Evolutionary conservation across 2,888 invertebrate genomes (phyloP).

Genomic region (Hyppa rectilinea): DNA sequence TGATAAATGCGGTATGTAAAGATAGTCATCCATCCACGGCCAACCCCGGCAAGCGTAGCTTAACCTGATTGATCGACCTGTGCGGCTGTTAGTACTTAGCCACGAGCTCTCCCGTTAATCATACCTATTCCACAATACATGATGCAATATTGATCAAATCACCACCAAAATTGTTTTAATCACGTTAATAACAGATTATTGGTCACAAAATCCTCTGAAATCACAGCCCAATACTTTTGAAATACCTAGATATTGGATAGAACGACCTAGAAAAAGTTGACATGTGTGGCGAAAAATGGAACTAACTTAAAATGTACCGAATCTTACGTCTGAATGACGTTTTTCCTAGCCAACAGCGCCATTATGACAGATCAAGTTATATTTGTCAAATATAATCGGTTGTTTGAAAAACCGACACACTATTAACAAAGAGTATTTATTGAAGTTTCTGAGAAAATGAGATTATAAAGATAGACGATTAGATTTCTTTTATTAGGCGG

Average conservation of each 20-base stretch:
- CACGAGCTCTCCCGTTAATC: no score
- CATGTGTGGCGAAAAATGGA: constrained; percentile 10
- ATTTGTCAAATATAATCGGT: constrained; percentile 26
- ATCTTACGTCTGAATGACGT: constrained; percentile 9
- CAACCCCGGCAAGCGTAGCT: no score
- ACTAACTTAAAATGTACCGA: constrained; percentile 22
- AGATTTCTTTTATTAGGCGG: constrained; percentile 41
- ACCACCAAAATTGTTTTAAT: constrained; percentile 8
- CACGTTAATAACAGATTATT: constrained; percentile 30
- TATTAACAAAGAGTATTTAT: constrained; percentile 16
- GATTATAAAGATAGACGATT: constrained; percentile 59
- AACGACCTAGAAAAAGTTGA: background rate
- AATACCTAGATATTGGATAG: constrained; percentile 31
- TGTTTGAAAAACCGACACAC: constrained; percentile 20
- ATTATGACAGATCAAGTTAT: background rate
- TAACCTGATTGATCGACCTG: no score
- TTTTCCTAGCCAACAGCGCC: constrained; percentile 4
- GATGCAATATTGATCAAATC: constrained; percentile 5
- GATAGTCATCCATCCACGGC: no score
- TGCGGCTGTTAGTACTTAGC: no score
- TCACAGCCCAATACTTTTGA: constrained; percentile 39
- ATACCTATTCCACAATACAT: background rate
- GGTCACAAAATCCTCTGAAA: constrained; percentile 23
- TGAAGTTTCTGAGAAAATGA: constrained; percentile 58
- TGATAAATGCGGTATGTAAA: no score